Evolutionary conservation across 2,113 vertebrate species (phyloP), one percentile per base, ranked within the genome.

Genomic region (Arizona elegans): DNA sequence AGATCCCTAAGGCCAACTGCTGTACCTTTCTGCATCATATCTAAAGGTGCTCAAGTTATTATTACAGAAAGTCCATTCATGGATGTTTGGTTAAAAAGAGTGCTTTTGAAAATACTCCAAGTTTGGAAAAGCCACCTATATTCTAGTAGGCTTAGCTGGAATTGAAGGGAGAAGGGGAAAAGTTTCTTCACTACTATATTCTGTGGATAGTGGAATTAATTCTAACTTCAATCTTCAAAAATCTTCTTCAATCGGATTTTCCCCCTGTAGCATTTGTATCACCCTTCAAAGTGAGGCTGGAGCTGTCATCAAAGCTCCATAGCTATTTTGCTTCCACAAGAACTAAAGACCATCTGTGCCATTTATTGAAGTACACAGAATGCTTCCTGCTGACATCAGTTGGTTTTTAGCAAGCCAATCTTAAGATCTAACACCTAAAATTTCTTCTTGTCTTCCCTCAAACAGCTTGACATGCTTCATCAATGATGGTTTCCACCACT

Each of bases 291-390:
- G 56, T 58, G 65, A 90, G 58, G 89, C 81, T 59, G 17, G 89
- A 90, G 50, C 23, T 90, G 54, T 53, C 89, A 65, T 87, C 86
- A 89, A 81, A 93, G 50, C 89, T 93, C 89, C 38, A 65, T 86
- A 90, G 75, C 56, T 50, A 50, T 94, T 94, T 90, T 92, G n/a
- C 70, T 24, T 9, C 17, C 55, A 89, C 21, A 93, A 91, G n/a
- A 9, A 38, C 47, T 53, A 89, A 93, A 91, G 50, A 92, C 56
- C 47, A 86, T 15, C 24, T 89, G 47, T 86, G 33, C 9, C 29
- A 8, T 29, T 59, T 52, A 86, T 86, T 89, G 87, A 93, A 91
- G 17, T 86, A 53, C 91, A 55, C 53, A 26, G 70, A 90, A 91
- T 53, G 50, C 19, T 29, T 90, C 75, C 93, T 50, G 86, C 65